These are phyloP conservation scores for Solenodon paradoxus DNA, from an alignment of 2,113 vertebrate genomes.

Conservation along the genomic window DNA sequence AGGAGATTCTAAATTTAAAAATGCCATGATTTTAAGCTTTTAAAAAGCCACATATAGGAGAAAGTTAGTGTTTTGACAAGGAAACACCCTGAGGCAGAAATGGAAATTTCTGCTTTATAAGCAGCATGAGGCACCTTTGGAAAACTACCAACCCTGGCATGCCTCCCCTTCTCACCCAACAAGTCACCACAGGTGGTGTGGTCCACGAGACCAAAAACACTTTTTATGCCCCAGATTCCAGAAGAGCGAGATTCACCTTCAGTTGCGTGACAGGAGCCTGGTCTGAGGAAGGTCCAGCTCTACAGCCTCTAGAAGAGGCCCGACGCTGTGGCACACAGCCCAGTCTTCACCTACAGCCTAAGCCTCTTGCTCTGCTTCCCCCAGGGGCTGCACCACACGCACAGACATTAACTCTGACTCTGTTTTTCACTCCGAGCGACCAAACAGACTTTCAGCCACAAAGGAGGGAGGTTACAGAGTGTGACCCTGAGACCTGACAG, in stretches of 20 bases:
- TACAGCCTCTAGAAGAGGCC: neutral
- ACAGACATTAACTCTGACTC: neutral
- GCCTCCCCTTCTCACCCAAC: neutral
- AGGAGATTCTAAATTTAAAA: neutral
- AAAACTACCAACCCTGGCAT: neutral
- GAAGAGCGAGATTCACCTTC: neutral
- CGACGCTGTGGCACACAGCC: neutral
- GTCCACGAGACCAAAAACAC: neutral
- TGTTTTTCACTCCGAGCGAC: neutral
- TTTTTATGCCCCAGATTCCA: neutral
- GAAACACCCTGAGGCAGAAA: neutral
- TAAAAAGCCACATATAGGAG: neutral
- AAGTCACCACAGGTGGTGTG: neutral
- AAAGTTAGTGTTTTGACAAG: neutral
- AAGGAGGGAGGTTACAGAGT: neutral
- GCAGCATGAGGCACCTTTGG: neutral
- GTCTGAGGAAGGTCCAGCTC: neutral
- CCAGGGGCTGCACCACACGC: fast-evolving
- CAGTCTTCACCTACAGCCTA: neutral
- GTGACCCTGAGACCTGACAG: neutral
- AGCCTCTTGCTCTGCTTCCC: neutral
- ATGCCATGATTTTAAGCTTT: slow-evolving; percentile 9
- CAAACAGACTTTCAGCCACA: neutral
- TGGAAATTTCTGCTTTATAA: neutral
- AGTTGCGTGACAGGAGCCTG: neutral